Evolutionary conservation across 2,113 vertebrate species (phyloP), one percentile per base, ranked within the genome.

Genomic region (Raphicerus campestris): DNA sequence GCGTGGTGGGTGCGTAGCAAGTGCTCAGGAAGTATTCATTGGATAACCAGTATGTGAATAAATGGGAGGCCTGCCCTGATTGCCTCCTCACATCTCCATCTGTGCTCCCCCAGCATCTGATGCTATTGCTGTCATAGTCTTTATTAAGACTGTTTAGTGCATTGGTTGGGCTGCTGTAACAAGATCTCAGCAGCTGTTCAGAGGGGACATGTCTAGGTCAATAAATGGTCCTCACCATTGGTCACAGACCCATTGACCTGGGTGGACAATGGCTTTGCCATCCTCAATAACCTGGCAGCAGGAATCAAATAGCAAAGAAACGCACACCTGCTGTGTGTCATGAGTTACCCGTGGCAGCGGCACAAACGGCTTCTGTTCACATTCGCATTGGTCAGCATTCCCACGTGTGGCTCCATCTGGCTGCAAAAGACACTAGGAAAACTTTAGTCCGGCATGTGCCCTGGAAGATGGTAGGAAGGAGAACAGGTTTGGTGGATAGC

Each of bases 351-450:
- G 56, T 10, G 6, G 49, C 53, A 92, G 66, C 6, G 56, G 58
- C 66, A 30, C 28, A 10, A 10, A 14, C 73, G 66, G 14, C 89
- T 81, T 78, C 82, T 84, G 22, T 24, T 73, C 28, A 60, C 19
- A 55, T 55, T 35, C 77, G 32, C 51, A 0, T 39, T 81, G 53
- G 45, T 42, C 60, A 81, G 22, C 22, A 15, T 35, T 28, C 49
- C 89, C 58, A 35, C 35, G 35, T 2, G 3, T 83, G 80, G 20
- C 45, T n/a, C 13, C 20, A 8, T 70, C 42, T 78, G 56, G 3
- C 83, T 86, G 60, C 80, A 95, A 53, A 39, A 85, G 73, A 96
- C 17, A 28, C 80, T 53, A 80, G 88, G 80, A 82, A n/a, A 53
- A 24, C 49, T 58, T 53, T 63, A 85, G 84, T 53, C 39, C 15